These are phyloP conservation scores for Coecobrya sp. DNA, from an alignment of 2,888 invertebrate genomes.

Conservation along the genomic window DNA sequence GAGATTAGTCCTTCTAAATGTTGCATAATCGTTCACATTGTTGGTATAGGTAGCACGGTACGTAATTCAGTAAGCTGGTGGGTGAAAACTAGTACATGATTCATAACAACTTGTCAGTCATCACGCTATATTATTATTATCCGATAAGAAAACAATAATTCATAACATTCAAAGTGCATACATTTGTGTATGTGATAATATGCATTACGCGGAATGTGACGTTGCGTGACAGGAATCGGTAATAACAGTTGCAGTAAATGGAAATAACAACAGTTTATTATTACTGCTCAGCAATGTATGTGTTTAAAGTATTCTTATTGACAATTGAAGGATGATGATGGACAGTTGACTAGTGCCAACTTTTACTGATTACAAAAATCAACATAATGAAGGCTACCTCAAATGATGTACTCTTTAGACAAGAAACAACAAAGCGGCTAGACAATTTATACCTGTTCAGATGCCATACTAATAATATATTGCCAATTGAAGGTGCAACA, in stretches of 20 bases:
- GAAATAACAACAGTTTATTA: conserved; percentile 18
- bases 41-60: background rate
- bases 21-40: background rate
- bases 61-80: conserved; percentile 61
- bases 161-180: conserved; percentile 3
- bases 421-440: background rate
- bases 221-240: conserved; percentile 72
- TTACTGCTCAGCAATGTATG: background rate
- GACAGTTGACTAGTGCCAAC: conserved; percentile 46
- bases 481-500: background rate
- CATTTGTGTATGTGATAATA: background rate
- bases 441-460: background rate
- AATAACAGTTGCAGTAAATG: conserved; percentile 12
- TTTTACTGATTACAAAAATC: conserved; percentile 55
- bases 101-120: conserved; percentile 18
- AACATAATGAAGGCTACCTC: background rate
- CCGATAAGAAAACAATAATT: background rate
- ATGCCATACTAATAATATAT: no score
- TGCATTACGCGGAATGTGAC: conserved; percentile 22
- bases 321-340: conserved; percentile 8
- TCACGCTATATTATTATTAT: background rate
- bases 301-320: background rate
- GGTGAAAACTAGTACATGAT: conserved; percentile 21
- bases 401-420: conserved; percentile 43
- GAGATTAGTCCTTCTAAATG: background rate